Base-by-base conservation (phyloP, 2,113 vertebrate species). In the Natator depressus region DNA sequence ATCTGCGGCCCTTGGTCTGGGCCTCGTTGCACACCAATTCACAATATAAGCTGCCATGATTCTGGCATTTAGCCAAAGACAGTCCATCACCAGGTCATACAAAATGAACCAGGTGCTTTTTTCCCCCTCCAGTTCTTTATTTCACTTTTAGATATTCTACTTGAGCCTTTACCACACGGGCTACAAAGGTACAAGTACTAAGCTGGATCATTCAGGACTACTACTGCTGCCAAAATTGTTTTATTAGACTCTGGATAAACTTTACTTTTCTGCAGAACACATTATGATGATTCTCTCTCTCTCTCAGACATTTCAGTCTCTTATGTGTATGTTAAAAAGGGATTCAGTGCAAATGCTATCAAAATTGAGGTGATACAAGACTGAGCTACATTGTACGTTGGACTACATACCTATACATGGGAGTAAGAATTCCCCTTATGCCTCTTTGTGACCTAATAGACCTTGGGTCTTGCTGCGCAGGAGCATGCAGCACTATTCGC, bases 1-100 rank as follows among this genome's bases (percentile, higher is more conserved):
- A 84, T 84, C 79, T 89, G 91, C 82, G 93, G 88, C 86, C 86
- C 90, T 93, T 90, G 86, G 59, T 95, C 16, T 83, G 65, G 91
- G 84, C 20, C 80, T 35, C n/a, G 3, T 8, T 82, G n/a, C 78
- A 55, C 47, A 90, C 69, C 27, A 25, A 1, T 8, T 38, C 80
- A 93, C 80, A 95, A 82, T 62, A 59, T 80, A 94, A 93, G 76
- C 80, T 94, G 86, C 83, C 88, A 87, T 87, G 87, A 69, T 42
- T 87, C 89, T 72, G 94, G 90, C 8, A 1, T 84, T 51, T 80
- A 82, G 87, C 82, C 59, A 95, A 47, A 46, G 86, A 0, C 57
- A 75, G 17, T 31, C 57, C 50, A 5, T 27, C 46, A 76, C 11
- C 24, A 46, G 24, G 22, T 27, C 42, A 46, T 24, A 78, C 1